Percentiles rank a stretch among this genome's conserved stretches.
These are phyloP conservation scores for Neoitamus cyanurus DNA, from an alignment of 2,888 invertebrate genomes.

Conservation along the genomic window DNA sequence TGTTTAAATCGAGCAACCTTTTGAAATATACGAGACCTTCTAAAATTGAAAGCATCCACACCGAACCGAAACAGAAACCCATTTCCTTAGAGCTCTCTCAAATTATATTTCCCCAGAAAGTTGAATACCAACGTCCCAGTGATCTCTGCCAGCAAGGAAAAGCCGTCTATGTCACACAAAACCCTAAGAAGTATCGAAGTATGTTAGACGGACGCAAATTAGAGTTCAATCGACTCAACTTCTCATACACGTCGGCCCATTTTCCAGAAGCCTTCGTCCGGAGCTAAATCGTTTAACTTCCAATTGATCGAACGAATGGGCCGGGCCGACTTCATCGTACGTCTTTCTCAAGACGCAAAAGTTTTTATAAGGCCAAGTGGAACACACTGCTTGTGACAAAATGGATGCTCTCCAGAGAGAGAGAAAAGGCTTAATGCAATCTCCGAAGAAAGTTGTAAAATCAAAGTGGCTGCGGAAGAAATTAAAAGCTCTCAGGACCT, in stretches of 20 bases:
- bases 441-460: background rate
- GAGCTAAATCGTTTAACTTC: constrained; percentile 10
- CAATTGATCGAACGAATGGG: background rate
- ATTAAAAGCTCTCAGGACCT: background rate
- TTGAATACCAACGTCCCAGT: background rate
- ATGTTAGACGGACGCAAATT: constrained; percentile 13
- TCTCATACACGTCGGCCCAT: background rate
- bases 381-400: background rate
- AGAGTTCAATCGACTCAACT: constrained; percentile 25
- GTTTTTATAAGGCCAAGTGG: background rate
- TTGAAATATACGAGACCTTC: background rate
- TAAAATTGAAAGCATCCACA: background rate
- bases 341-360: background rate
- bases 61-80: background rate
- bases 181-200: background rate
- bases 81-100: background rate
- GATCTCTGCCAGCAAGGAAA: background rate
- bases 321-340: background rate
- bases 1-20: background rate
- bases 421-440: background rate
- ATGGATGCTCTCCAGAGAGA: background rate
- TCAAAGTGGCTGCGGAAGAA: background rate
- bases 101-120: background rate
- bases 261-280: background rate
- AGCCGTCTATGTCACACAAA: background rate